Evolutionary conservation across 2,797 vertebrate genomes (phyloP).

Genomic region (Micropoecilia bifurca): DNA sequence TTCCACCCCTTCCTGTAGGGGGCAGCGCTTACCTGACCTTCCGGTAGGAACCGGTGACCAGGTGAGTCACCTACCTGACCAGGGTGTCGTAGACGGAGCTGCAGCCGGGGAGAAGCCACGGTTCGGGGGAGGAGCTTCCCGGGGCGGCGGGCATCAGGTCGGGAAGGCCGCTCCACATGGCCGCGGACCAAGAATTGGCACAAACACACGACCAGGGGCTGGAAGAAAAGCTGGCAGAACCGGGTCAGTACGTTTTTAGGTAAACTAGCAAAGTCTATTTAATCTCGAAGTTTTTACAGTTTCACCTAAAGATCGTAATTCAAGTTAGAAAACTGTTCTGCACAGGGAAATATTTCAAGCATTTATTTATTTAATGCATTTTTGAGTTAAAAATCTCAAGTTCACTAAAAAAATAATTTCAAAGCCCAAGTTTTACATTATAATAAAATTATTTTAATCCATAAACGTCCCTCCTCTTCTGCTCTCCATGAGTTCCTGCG

Average conservation of each 20-base stretch:
- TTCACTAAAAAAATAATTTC: too few relatives aligned
- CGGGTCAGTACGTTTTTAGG: too few relatives aligned
- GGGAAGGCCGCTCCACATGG: conserved; percentile 65
- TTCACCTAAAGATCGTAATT: not conserved
- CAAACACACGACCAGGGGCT: conserved; percentile 65
- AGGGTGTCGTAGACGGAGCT: conserved; percentile 83
- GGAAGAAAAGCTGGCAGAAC: conserved; percentile 57
- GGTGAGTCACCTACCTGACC: conserved; percentile 74
- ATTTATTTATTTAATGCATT: not conserved
- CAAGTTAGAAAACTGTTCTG: not conserved
- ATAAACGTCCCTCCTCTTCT: not conserved
- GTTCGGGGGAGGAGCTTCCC: conserved; percentile 74
- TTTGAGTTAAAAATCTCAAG: too few relatives aligned
- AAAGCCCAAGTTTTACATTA: too few relatives aligned
- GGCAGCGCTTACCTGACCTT: not conserved
- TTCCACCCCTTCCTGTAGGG: not conserved
- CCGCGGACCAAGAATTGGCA: conserved; percentile 66
- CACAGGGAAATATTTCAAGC: not conserved
- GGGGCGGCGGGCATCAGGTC: conserved; percentile 59
- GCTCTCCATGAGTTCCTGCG: too few relatives aligned
- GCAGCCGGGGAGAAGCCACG: conserved; percentile 86
- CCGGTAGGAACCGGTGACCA: not conserved
- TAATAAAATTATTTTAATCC: not conserved
- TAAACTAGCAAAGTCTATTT: not conserved
- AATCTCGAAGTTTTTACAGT: not conserved